phyloP scores from a whole-genome alignment of 2,888 invertebrate genomes.

The Dynastes tityus region DNA sequence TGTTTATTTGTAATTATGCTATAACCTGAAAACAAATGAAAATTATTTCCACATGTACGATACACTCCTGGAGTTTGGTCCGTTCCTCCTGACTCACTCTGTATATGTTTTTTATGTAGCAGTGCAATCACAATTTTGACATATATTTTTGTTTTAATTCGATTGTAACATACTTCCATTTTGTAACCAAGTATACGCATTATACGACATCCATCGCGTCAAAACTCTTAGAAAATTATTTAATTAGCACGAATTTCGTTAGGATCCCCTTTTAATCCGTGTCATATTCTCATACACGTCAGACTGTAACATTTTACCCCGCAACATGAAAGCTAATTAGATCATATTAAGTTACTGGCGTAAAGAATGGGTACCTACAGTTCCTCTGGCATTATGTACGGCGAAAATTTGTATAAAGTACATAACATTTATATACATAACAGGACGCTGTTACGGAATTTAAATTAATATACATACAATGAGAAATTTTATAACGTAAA shows the following conservation, averaged over 20 bases:
- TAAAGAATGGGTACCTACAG: too few species aligned
- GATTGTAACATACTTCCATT: too few species aligned
- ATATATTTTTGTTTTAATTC: too few species aligned
- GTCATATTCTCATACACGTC: slow-evolving; percentile 5
- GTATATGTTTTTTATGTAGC: too few species aligned
- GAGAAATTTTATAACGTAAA: neutral
- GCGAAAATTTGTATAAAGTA: neutral
- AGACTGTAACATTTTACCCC: neutral
- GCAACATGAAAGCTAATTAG: neutral
- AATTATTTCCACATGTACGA: too few species aligned
- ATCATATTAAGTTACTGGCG: neutral
- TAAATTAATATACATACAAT: neutral
- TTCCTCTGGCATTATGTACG: neutral
- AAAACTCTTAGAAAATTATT: neutral
- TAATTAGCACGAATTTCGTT: slow-evolving; percentile 3
- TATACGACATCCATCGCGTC: neutral
- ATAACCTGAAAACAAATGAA: too few species aligned
- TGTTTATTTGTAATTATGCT: too few species aligned
- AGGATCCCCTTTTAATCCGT: slow-evolving; percentile 12
- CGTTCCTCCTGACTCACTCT: too few species aligned
- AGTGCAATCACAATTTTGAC: too few species aligned
- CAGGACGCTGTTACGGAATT: neutral
- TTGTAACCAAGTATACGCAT: too few species aligned
- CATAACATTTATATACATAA: neutral
- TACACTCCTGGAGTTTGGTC: too few species aligned